Conservation (phyloP, 2,888 invertebrate genomes). For the Pherbina coryleti region DNA sequence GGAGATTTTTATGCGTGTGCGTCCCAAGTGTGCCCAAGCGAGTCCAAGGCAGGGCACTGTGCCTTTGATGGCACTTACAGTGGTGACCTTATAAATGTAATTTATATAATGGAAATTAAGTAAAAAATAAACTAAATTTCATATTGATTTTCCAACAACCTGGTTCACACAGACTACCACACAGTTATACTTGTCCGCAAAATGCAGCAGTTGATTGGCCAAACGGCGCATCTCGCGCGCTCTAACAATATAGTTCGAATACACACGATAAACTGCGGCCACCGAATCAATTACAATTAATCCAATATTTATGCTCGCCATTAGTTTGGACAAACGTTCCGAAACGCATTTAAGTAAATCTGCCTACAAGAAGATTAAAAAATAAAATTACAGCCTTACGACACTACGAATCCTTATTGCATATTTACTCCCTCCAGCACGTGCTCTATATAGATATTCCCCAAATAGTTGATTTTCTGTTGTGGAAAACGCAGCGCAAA, state of each 20-base stretch:
- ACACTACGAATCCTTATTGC: not conserved
- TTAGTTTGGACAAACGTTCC: constrained; percentile 72
- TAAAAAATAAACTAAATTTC: too few relatives aligned
- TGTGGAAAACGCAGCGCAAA: constrained; percentile 64
- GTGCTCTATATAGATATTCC: constrained; percentile 78
- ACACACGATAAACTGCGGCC: constrained; percentile 77
- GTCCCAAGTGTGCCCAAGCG: constrained; percentile 77
- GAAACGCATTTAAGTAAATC: constrained; percentile 72
- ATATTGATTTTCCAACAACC: constrained; percentile 67
- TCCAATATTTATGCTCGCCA: constrained; percentile 72
- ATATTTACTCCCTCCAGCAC: constrained; percentile 71
- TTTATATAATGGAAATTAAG: not conserved
- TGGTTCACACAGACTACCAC: constrained; percentile 81
- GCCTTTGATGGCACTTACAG: constrained; percentile 60
- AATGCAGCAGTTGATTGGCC: constrained; percentile 72
- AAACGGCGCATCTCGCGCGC: constrained; percentile 74
- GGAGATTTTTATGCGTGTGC: constrained; percentile 72
- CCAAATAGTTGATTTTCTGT: constrained; percentile 69
- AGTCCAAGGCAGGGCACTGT: constrained; percentile 75
- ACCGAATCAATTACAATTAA: constrained; percentile 81
- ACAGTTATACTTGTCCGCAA: constrained; percentile 72
- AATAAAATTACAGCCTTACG: constrained; percentile 46
- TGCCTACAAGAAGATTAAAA: constrained; percentile 67
- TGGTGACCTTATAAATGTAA: constrained; percentile 61
- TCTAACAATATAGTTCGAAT: constrained; percentile 70